Evolutionary conservation across 1,140 invertebrate genomes (phyloP), one percentile per base, ranked within the genome.

Genomic region (Amphibalanus amphitrite): DNA sequence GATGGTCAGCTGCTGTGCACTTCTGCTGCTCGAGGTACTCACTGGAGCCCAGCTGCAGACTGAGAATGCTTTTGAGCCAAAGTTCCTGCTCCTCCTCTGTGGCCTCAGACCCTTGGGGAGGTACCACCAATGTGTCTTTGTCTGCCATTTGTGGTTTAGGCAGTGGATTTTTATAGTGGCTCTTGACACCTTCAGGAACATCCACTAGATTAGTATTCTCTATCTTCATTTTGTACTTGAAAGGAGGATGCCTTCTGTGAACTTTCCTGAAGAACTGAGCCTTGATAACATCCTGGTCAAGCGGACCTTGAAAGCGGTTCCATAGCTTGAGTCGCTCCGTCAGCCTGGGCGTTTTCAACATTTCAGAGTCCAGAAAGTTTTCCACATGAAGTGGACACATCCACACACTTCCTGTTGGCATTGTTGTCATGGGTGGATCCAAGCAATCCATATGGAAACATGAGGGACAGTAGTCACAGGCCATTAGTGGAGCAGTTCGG

Each of bases 341-440:
- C 0, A 91, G 86, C 69, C 90, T 89, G 74, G 89, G 85, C 1
- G 89, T 89, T 67, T 85, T 88, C 67, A 95, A 81, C 67, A 94
- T 77, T 78, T 91, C 89, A 76, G 90, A 86, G 80, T 95, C 92
- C 88, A 90, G 76, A 13, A 80, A 87, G 77, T 93, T 90, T 82
- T 97, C 92, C 1, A 91, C 87, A 82, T 98, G 95, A 81, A 93
- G 92, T 0, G 94, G 94, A 82, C 95, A 98, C 93, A 97, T 97
- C 95, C 95, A 98, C 29, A 65, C 64, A 69, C 88, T 82, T 0
- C 90, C 91, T 28, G 88, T 87, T 0, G 95, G 94, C 72, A 92
- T 83, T 10, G 88, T 86, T 0, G 92, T 91, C 28, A 97, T 81
- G 0, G 95, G 95, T 26, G 94, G 93, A 80, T 95, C 89, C 30